Conservation (phyloP, 2,113 vertebrate genomes). For the Bubo bubo region DNA sequence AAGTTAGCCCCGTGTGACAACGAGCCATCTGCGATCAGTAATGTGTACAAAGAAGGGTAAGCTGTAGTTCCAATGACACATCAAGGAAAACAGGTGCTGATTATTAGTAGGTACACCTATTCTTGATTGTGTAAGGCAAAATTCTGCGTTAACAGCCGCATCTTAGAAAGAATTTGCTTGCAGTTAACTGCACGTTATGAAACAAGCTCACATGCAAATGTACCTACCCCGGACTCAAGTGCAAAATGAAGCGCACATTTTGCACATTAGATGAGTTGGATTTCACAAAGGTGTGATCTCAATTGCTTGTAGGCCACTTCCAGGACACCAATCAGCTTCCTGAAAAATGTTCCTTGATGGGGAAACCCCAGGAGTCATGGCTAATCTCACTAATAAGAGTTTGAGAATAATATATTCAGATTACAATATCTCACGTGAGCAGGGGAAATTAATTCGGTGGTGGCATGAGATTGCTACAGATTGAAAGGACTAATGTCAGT, state of each 20-base stretch:
- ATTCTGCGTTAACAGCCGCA: not conserved
- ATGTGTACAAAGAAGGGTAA: not conserved
- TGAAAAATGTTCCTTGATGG: not conserved
- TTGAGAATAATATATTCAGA: not conserved
- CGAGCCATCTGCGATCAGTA: not conserved
- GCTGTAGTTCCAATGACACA: not conserved
- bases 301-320: not conserved
- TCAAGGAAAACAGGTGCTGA: not conserved
- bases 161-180: too few species aligned
- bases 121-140: not conserved
- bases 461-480: not conserved
- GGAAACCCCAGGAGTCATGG: not conserved
- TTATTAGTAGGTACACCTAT: not conserved
- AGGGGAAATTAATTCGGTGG: not conserved
- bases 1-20: not conserved
- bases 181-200: not conserved
- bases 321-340: not conserved
- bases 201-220: not conserved
- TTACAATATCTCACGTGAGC: not conserved
- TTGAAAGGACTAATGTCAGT: not conserved
- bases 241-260: accelerated
- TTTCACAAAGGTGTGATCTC: not conserved
- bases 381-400: not conserved
- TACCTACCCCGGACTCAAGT: too few species aligned
- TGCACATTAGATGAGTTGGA: not conserved